A percentile compares a stretch with the other conserved stretches of the same genome.
These are phyloP conservation scores for Leptopterna dolabrata DNA, from an alignment of 2,888 invertebrate genomes.

Conservation along the genomic window DNA sequence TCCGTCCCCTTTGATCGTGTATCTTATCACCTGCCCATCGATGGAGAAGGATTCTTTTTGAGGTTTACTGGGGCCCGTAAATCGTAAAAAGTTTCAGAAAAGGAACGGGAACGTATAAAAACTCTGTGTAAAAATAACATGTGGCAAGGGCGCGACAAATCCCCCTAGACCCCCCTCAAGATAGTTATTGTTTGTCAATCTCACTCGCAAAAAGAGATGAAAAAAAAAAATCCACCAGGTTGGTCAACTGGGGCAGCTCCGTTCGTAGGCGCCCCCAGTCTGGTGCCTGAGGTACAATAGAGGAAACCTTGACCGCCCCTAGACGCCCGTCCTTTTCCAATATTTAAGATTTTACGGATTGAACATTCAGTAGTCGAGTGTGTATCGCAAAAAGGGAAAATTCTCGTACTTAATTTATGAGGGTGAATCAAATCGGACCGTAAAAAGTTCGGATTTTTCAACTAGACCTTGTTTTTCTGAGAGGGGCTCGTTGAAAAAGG, in stretches of 20 bases:
- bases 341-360: neutral
- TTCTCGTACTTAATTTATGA: neutral
- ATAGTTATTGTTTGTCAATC: constrained; percentile 28
- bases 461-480: neutral
- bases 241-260: constrained; percentile 12
- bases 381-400: neutral
- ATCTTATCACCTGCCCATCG: neutral
- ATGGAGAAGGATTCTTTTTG: neutral
- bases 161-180: constrained; percentile 16
- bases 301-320: neutral
- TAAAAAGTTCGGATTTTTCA: neutral
- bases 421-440: neutral
- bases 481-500: neutral
- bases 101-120: neutral
- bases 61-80: neutral
- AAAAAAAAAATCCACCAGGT: neutral
- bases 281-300: neutral
- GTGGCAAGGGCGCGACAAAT: constrained; percentile 40
- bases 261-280: neutral
- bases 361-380: neutral
- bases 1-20: neutral
- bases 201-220: neutral
- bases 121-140: constrained; percentile 16
- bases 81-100: neutral
- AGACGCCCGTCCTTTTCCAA: neutral